phyloP scores from a whole-genome alignment of 2,888 invertebrate genomes.

The Mystacides longicornis region DNA sequence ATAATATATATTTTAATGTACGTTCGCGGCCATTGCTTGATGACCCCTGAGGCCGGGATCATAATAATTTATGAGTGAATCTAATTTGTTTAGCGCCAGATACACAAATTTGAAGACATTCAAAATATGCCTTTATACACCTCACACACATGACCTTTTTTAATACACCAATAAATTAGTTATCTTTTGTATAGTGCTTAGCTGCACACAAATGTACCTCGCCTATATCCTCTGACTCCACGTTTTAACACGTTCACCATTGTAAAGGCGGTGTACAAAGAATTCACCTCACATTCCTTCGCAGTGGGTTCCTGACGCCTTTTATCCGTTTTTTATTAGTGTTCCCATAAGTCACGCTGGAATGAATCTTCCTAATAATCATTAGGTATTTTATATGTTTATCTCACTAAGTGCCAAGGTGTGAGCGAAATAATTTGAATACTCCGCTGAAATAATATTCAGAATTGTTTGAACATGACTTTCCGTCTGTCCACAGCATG shows the following conservation, averaged over 20 bases:
- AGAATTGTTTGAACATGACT: too few relatives aligned
- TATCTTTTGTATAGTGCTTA: not conserved
- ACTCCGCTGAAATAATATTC: too few relatives aligned
- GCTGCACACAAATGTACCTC: not conserved
- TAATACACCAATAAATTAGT: slow-evolving; percentile 1
- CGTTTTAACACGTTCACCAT: not conserved
- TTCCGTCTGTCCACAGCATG: too few relatives aligned
- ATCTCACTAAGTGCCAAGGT: too few relatives aligned
- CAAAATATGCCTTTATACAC: not conserved
- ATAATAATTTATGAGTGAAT: not conserved
- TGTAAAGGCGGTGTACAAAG: not conserved
- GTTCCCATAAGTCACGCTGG: too few relatives aligned
- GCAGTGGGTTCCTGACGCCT: not conserved
- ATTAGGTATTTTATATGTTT: too few relatives aligned
- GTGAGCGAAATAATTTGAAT: too few relatives aligned
- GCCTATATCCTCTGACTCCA: not conserved
- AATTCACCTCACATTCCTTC: not conserved
- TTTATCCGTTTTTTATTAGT: too few relatives aligned
- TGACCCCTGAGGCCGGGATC: too few relatives aligned
- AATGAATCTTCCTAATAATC: too few relatives aligned
- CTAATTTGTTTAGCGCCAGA: slow-evolving; percentile 2
- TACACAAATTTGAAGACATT: not conserved
- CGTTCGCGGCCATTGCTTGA: too few relatives aligned
- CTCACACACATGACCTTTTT: not conserved
- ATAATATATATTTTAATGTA: too few relatives aligned